Evolutionary conservation across 2,113 vertebrate genomes (phyloP).

Genomic region (Amblyornis subalaris): DNA sequence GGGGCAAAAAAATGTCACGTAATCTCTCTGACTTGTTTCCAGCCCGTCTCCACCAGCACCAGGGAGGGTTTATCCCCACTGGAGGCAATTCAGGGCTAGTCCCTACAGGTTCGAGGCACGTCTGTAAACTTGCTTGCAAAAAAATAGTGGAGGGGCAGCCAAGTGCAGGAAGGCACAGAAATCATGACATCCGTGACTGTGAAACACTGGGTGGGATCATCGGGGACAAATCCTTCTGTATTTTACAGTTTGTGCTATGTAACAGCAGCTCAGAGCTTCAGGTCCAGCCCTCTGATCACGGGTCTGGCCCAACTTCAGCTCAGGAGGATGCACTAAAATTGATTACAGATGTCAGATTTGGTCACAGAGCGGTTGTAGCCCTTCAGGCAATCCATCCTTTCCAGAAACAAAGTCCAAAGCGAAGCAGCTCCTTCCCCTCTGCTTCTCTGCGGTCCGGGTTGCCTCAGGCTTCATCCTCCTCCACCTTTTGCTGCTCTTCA

Average conservation of each 20-base stretch:
- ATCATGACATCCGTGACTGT: neutral
- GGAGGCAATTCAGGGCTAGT: neutral
- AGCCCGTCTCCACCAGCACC: accelerated
- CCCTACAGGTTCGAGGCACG: neutral
- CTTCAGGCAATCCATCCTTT: slow-evolving; percentile 7
- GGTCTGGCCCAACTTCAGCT: neutral
- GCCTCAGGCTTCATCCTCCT: neutral
- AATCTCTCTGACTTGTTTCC: neutral
- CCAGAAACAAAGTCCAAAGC: neutral
- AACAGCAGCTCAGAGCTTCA: neutral
- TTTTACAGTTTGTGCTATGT: neutral
- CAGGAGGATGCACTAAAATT: neutral
- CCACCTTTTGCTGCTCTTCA: neutral
- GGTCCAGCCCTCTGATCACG: neutral
- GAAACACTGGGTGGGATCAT: neutral
- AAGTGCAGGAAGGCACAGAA: neutral
- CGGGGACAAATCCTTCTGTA: neutral
- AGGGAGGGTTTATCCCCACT: neutral
- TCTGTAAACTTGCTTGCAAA: neutral
- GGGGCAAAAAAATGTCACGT: accelerated
- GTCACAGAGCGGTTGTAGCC: neutral
- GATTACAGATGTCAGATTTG: slow-evolving; percentile 3
- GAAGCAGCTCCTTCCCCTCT: neutral
- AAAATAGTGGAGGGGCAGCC: neutral
- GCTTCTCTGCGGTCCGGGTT: neutral